phyloP scores from a whole-genome alignment of 2,113 vertebrate genomes.

The Protomyctophum bolini region DNA sequence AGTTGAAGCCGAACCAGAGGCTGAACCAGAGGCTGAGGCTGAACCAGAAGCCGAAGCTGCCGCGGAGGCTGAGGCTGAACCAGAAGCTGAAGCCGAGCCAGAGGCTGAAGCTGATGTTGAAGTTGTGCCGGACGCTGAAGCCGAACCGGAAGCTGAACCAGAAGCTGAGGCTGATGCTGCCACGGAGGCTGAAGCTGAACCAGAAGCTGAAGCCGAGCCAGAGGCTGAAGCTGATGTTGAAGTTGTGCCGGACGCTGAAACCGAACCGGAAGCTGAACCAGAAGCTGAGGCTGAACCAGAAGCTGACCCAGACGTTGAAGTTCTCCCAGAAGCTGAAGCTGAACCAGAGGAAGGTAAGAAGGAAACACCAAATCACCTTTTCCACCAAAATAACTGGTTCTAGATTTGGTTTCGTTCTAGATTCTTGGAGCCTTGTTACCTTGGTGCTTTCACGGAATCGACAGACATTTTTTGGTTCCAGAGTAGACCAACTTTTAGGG shows the following conservation, averaged over 20 bases:
- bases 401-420: too few species aligned
- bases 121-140: too few species aligned
- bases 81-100: rapidly evolving
- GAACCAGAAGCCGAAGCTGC: rapidly evolving
- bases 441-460: too few species aligned
- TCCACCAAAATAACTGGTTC: too few species aligned
- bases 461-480: too few species aligned
- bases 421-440: too few species aligned
- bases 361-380: background rate
- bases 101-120: constrained; percentile 1
- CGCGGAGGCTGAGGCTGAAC: background rate
- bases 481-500: too few species aligned
- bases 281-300: background rate
- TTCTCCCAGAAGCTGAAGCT: background rate
- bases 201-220: background rate
- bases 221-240: background rate
- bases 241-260: background rate
- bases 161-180: background rate
- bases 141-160: background rate
- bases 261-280: background rate
- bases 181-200: background rate
- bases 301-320: background rate
- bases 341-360: constrained; percentile 1
- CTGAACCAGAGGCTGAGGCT: background rate
- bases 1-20: background rate